phyloP scores from a whole-genome alignment of 1,140 invertebrate genomes.

The Drosophila ananassae region DNA sequence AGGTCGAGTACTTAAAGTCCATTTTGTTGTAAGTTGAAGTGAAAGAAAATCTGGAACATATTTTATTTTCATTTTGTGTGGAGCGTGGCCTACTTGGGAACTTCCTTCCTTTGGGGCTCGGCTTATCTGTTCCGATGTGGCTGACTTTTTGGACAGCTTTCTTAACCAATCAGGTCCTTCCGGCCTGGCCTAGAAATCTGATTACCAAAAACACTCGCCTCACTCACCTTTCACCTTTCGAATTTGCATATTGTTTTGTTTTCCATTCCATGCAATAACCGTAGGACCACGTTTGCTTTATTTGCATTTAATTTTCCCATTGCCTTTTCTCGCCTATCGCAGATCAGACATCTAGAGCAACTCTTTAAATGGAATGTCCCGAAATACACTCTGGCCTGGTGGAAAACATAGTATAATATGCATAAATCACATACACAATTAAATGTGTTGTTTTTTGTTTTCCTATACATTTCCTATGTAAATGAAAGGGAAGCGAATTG shows the following conservation, averaged over 20 bases:
- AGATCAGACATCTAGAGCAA: slow-evolving; percentile 51
- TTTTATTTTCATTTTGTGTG: slow-evolving; percentile 23
- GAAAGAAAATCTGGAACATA: slow-evolving; percentile 11
- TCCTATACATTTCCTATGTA: slow-evolving; percentile 61
- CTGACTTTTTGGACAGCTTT: slow-evolving; percentile 48
- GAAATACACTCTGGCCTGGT: slow-evolving; percentile 17
- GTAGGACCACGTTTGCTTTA: slow-evolving; percentile 49
- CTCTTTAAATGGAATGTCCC: slow-evolving; percentile 59
- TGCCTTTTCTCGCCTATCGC: slow-evolving; percentile 46
- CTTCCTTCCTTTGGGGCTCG: slow-evolving; percentile 28
- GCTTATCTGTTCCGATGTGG: slow-evolving; percentile 48
- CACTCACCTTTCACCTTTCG: slow-evolving; percentile 33
- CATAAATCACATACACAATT: slow-evolving; percentile 76
- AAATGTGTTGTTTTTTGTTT: slow-evolving; percentile 62
- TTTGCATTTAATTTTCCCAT: slow-evolving; percentile 70
- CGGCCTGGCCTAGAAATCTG: slow-evolving; percentile 40
- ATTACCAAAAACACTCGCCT: slow-evolving; percentile 24
- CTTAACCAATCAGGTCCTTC: slow-evolving; percentile 47
- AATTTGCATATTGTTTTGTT: slow-evolving; percentile 62
- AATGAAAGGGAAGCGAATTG: slow-evolving; percentile 52
- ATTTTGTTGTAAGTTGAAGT: slow-evolving; percentile 11
- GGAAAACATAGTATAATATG: slow-evolving; percentile 49
- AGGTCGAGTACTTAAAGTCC: slow-evolving; percentile 23
- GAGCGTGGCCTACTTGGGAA: slow-evolving; percentile 24
- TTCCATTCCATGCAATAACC: slow-evolving; percentile 9